Conservation (phyloP, 2,888 invertebrate genomes). For the Cybosia mesomella region DNA sequence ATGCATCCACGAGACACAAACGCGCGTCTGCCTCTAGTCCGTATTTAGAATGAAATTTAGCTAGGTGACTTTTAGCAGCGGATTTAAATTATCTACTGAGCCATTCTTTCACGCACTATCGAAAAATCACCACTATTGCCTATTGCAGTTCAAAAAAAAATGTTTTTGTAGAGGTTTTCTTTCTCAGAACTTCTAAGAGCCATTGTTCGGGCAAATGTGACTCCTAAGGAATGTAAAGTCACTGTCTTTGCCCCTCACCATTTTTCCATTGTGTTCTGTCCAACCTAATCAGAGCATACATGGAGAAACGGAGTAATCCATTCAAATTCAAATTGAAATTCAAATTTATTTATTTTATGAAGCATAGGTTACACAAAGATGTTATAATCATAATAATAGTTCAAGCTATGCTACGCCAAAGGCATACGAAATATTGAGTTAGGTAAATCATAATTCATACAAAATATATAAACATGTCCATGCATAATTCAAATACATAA, state of each 20-base stretch:
- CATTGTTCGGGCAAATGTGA: not conserved
- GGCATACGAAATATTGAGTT: no score
- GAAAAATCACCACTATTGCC: not conserved
- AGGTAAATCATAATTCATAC: no score
- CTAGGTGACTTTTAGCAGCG: not conserved
- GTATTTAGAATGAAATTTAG: not conserved
- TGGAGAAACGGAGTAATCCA: no score
- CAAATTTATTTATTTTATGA: no score
- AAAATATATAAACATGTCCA: no score
- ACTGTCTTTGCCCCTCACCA: not conserved
- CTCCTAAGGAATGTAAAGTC: not conserved
- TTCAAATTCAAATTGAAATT: no score
- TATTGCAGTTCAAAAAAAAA: not conserved
- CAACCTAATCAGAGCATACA: not conserved
- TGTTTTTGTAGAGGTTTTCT: not conserved
- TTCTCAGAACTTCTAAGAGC: not conserved
- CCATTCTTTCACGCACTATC: not conserved
- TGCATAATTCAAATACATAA: no score
- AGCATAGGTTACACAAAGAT: no score
- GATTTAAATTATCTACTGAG: not conserved
- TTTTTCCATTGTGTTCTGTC: not conserved
- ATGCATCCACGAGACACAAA: not conserved
- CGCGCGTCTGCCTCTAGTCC: not conserved
- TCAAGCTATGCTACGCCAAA: no score
- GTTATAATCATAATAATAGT: no score